Percentiles rank a stretch among this genome's conserved stretches.
These are phyloP conservation scores for Athrips mouffetella DNA, from an alignment of 2,888 invertebrate genomes.

Conservation along the genomic window DNA sequence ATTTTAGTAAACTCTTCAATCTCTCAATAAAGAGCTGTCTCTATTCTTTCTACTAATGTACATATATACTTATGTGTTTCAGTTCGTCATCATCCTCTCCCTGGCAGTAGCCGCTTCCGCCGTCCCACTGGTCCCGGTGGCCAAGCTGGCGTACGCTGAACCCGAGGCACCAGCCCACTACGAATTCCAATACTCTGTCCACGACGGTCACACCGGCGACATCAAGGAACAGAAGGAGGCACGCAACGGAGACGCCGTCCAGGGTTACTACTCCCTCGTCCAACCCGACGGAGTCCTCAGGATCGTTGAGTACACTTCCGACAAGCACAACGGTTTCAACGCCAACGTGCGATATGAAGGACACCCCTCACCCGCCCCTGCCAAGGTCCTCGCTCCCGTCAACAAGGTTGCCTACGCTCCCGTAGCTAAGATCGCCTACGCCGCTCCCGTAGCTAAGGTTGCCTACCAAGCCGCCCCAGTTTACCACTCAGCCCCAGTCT, in stretches of 20 bases:
- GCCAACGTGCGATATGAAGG: constrained; percentile 68
- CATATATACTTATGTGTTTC: constrained; percentile 20
- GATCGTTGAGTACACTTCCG: constrained; percentile 67
- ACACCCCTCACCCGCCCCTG: constrained; percentile 37
- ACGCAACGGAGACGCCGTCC: constrained; percentile 62
- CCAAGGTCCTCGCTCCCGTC: constrained; percentile 22
- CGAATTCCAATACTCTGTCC: constrained; percentile 66
- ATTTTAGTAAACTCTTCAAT: too few relatives aligned
- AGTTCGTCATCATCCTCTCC: constrained; percentile 52
- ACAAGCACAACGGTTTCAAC: constrained; percentile 65
- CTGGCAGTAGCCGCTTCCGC: constrained; percentile 41
- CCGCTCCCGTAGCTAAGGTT: constrained; percentile 28
- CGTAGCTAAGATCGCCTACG: constrained; percentile 34
- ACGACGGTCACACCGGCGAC: constrained; percentile 64
- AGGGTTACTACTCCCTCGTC: constrained; percentile 69
- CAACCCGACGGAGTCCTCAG: constrained; percentile 69
- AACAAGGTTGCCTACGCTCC: constrained; percentile 33
- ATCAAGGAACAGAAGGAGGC: constrained; percentile 68
- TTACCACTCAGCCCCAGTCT: constrained; percentile 31
- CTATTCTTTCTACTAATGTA: too few relatives aligned
- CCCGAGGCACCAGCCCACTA: constrained; percentile 61
- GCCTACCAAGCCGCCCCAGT: constrained; percentile 32
- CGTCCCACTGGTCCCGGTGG: constrained; percentile 37
- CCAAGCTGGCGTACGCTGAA: constrained; percentile 53
- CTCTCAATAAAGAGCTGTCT: too few relatives aligned